Percentiles rank a stretch among this genome's conserved stretches.
Evolutionary conservation across 2,888 invertebrate genomes (phyloP).

Genomic region (Dorcus parallelipipedus): DNA sequence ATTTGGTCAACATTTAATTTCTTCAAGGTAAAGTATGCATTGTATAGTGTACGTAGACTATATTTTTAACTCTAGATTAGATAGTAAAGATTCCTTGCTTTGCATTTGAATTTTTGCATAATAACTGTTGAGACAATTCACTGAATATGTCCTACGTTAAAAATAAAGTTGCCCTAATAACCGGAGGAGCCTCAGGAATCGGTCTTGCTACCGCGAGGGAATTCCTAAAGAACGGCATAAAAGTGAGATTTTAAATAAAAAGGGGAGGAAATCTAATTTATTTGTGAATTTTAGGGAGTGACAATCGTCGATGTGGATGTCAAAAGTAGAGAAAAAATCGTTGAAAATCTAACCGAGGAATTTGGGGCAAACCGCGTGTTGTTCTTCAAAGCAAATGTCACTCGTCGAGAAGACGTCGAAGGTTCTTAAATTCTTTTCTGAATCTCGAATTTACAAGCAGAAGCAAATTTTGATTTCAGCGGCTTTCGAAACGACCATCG

Average conservation of each 20-base stretch:
- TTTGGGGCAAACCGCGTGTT: slow-evolving; percentile 9
- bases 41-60: background rate
- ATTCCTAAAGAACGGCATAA: background rate
- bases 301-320: slow-evolving; percentile 15
- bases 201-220: no score
- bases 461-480: background rate
- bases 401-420: slow-evolving; percentile 19
- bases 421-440: background rate
- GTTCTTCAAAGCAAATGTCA: slow-evolving; percentile 14
- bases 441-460: background rate
- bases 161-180: background rate
- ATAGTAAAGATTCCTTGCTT: background rate
- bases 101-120: background rate
- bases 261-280: no score
- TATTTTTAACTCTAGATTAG: background rate
- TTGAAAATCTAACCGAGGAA: slow-evolving; percentile 2
- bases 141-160: background rate
- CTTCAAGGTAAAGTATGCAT: background rate
- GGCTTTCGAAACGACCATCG: slow-evolving; percentile 12
- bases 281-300: slow-evolving; percentile 9
- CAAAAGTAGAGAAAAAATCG: slow-evolving; percentile 10
- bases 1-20: background rate
- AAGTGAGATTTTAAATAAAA: background rate
- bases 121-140: background rate
- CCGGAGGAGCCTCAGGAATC: background rate